Conservation (phyloP, 2,888 invertebrate genomes). For the Podotricha telesiphe region DNA sequence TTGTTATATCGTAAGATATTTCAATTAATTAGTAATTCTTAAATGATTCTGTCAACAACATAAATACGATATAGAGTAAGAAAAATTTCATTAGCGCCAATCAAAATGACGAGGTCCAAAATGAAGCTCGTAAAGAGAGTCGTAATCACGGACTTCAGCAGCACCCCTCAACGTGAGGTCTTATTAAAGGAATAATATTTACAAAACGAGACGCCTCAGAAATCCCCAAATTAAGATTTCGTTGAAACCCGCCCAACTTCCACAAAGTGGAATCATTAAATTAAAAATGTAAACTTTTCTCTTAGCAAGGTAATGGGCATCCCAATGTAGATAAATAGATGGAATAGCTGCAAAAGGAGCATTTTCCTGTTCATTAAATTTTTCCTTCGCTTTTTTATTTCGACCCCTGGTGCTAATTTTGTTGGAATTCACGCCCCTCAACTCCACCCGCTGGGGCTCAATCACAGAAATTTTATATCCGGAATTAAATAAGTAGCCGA, state of each 20-base stretch:
- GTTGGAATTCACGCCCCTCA: conserved; percentile 85
- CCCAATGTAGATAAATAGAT: conserved; percentile 84
- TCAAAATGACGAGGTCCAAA: conserved; percentile 84
- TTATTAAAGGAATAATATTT: conserved; percentile 85
- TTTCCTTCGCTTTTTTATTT: conserved; percentile 84
- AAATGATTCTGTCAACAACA: conserved; percentile 82
- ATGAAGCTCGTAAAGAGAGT: conserved; percentile 82
- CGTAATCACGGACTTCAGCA: conserved; percentile 82
- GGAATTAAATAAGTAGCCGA: conserved; percentile 84
- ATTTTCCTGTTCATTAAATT: conserved; percentile 86
- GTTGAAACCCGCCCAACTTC: conserved; percentile 84
- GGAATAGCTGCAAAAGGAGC: conserved; percentile 84
- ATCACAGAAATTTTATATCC: conserved; percentile 85
- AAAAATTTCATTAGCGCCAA: conserved; percentile 84
- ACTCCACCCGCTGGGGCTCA: conserved; percentile 81
- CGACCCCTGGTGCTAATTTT: conserved; percentile 85
- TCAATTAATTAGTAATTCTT: conserved; percentile 59
- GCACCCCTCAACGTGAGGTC: conserved; percentile 82
- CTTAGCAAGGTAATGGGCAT: conserved; percentile 85
- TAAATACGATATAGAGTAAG: conserved; percentile 78
- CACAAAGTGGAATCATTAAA: conserved; percentile 85
- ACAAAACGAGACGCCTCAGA: conserved; percentile 84
- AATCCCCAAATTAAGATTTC: conserved; percentile 84
- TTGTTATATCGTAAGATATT: conserved; percentile 70
- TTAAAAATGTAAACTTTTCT: conserved; percentile 85